Evolutionary conservation across 1,140 invertebrate genomes (phyloP).

Genomic region (Cydia splendana): DNA sequence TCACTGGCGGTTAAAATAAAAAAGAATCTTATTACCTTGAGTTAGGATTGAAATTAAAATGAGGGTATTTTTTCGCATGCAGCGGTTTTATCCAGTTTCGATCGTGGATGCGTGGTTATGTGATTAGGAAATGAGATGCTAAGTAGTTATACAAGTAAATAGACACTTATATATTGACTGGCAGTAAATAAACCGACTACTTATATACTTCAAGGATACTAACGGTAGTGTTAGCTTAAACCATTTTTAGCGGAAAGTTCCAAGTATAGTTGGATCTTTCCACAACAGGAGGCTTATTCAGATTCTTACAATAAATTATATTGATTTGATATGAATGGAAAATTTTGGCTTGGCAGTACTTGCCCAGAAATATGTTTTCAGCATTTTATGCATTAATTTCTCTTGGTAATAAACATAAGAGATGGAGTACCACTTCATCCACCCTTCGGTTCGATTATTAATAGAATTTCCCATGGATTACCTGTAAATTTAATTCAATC

Average conservation of each 20-base stretch:
- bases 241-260: background rate
- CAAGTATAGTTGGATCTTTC: background rate
- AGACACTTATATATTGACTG: background rate
- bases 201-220: background rate
- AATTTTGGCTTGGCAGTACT: no score
- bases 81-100: conserved; percentile 8
- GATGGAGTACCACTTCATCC: no score
- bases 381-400: no score
- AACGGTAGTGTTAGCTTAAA: background rate
- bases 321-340: no score
- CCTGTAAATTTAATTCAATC: no score
- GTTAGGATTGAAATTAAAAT: conserved; percentile 7
- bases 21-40: background rate
- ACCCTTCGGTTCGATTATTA: no score
- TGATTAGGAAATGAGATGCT: conserved; percentile 19
- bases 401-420: no score
- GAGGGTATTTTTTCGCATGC: background rate
- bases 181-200: background rate
- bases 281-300: background rate
- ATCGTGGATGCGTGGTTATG: conserved; percentile 31
- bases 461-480: no score
- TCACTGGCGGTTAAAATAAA: background rate
- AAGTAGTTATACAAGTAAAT: conserved; percentile 2
- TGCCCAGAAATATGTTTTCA: no score
- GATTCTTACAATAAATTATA: no score